Base-by-base conservation (phyloP, 2,888 invertebrate species). In the Lomographa bimaculata region DNA sequence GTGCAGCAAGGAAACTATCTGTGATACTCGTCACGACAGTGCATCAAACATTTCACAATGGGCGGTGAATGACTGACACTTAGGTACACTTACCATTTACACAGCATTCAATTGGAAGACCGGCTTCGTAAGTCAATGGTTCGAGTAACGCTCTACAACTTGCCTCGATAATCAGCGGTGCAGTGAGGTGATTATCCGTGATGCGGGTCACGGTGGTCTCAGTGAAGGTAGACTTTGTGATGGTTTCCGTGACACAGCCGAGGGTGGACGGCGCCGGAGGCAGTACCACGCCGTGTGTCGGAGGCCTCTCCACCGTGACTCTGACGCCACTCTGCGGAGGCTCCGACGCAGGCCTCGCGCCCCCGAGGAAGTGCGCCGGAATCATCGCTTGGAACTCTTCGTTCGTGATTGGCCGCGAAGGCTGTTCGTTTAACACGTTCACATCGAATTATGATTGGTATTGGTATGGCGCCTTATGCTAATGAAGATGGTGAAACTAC, bases 321-420 rank as follows among this genome's bases (percentile, higher is more conserved):
- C 96, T 95, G 60, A 96, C 96, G 57, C 91, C 91, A 50, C 77
- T 72, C 62, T 72, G 86, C 60, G 74, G 77, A 20, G 74, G 70
- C 49, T 43, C 63, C 37, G 54, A 44, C 60, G 73, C 65, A 3
- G 58, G 37, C 3, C 77, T 78, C 60, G 70, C 80, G 34, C 75
- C 83, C 57, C 81, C 82, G 59, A 95, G 93, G 93, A 96, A 97
- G 90, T 95, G 96, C 76, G 95, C 94, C 69, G 97, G 96, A 71
- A 96, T 96, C 96, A 97, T 95, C 90, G 96, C 96, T 93, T 96
- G 95, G 92, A 96, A 97, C 90, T 97, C 96, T 91, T 96, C 96
- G 92, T 94, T 96, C 90, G 96, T 96, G 91, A 96, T 93, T 81
- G 96, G 95, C 90, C 94, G 93, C 89, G 94, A 92, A 69, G 91